Percentiles rank a stretch among this genome's conserved stretches.
phyloP scores from a whole-genome alignment of 2,797 vertebrate species.

The Muscicapa striata region DNA sequence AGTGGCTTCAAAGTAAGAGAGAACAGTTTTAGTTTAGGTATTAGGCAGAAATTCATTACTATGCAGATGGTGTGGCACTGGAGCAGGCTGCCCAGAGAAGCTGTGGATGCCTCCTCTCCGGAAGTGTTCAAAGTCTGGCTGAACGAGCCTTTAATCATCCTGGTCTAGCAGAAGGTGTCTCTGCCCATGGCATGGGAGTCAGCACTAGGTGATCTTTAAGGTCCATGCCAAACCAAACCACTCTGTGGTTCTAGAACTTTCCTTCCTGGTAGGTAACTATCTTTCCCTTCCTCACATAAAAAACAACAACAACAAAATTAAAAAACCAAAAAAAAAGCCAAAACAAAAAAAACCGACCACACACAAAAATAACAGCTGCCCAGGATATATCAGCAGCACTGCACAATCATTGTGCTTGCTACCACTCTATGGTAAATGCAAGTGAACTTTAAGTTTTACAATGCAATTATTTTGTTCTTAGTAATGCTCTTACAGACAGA shows the following conservation, averaged over 20 bases:
- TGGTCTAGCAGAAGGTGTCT: background rate
- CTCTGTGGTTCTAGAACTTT: background rate
- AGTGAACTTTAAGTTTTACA: background rate
- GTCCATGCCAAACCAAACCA: background rate
- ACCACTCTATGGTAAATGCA: background rate
- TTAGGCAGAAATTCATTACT: background rate
- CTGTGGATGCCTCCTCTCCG: background rate
- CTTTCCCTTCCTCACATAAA: rapidly evolving
- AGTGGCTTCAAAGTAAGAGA: background rate
- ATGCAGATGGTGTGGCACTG: background rate
- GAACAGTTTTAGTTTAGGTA: background rate
- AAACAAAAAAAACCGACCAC: too few relatives aligned
- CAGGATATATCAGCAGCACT: background rate
- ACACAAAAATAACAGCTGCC: background rate
- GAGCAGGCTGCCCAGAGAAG: background rate
- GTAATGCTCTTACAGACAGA: background rate
- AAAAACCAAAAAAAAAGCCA: too few relatives aligned
- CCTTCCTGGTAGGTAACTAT: background rate
- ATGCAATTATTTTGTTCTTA: background rate
- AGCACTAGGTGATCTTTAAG: background rate
- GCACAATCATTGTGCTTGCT: background rate
- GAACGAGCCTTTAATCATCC: background rate
- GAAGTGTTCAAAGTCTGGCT: background rate
- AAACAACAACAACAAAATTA: background rate
- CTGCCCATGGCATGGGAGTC: background rate